A percentile compares a stretch with the other conserved stretches of the same genome.
These are phyloP conservation scores for Orthosia incerta DNA, from an alignment of 2,888 invertebrate genomes.

Conservation along the genomic window DNA sequence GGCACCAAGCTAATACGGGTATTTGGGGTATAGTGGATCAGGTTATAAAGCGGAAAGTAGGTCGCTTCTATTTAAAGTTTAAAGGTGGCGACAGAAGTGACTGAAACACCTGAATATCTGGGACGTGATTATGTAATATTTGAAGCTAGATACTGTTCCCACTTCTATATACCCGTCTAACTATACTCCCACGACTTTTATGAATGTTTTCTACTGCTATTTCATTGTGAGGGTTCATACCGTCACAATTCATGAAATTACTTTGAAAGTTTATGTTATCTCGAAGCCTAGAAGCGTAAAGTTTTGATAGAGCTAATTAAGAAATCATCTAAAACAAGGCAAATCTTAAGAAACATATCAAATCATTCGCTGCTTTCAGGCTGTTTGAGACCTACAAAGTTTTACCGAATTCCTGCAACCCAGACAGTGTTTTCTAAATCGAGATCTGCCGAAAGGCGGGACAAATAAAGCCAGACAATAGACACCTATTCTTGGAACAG, in stretches of 20 bases:
- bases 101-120: slow-evolving; percentile 50
- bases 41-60: slow-evolving; percentile 51
- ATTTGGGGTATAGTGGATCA: slow-evolving; percentile 35
- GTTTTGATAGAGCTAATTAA: slow-evolving; percentile 37
- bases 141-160: slow-evolving; percentile 1
- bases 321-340: not conserved
- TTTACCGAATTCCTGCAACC: slow-evolving; percentile 4
- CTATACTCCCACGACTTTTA: not conserved
- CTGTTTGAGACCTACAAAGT: not conserved
- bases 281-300: not conserved
- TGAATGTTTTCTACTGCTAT: not conserved
- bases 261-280: slow-evolving; percentile 11
- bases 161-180: not conserved
- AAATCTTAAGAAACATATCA: slow-evolving; percentile 14
- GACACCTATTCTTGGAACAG: slow-evolving; percentile 8
- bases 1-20: slow-evolving; percentile 5
- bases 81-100: slow-evolving; percentile 46
- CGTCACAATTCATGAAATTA: slow-evolving; percentile 12
- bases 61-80: slow-evolving; percentile 56
- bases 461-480: slow-evolving; percentile 4
- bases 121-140: slow-evolving; percentile 29
- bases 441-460: not conserved
- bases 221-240: not conserved
- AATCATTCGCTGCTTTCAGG: slow-evolving; percentile 7
- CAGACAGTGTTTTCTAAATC: slow-evolving; percentile 17